Percentiles rank a stretch among this genome's conserved stretches.
phyloP scores from a whole-genome alignment of 2,888 invertebrate genomes.

The Phaedon cochleariae region DNA sequence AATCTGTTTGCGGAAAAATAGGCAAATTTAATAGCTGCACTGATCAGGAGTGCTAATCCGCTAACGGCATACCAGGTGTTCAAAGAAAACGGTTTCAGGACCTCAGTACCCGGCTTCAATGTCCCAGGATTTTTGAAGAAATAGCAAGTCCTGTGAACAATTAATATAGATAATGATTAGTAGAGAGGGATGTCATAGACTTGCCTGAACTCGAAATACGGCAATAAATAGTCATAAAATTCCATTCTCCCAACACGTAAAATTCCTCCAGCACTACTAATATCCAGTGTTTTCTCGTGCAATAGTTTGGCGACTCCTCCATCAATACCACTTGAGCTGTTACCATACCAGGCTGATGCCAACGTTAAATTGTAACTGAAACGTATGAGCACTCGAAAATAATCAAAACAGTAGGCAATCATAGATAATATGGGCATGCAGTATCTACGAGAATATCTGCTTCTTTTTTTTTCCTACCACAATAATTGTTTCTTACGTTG shows the following conservation, averaged over 20 bases:
- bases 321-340: conserved; percentile 47
- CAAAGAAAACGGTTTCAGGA: conserved; percentile 62
- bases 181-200: too few relatives aligned
- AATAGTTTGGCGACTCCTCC: conserved; percentile 49
- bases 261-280: conserved; percentile 47
- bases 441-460: too few relatives aligned
- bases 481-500: too few relatives aligned
- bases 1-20: conserved; percentile 58
- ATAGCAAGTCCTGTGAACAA: conserved; percentile 49
- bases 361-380: conserved; percentile 42
- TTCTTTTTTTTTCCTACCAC: too few relatives aligned
- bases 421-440: too few relatives aligned
- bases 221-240: conserved; percentile 48
- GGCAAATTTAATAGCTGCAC: conserved; percentile 56
- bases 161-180: neutral
- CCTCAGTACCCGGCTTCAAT: conserved; percentile 54
- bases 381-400: neutral
- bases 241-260: conserved; percentile 43
- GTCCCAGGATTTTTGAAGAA: conserved; percentile 52
- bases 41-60: conserved; percentile 55
- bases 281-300: conserved; percentile 47
- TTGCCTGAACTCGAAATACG: conserved; percentile 52
- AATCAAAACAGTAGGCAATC: too few relatives aligned
- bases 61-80: conserved; percentile 61
- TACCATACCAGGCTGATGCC: conserved; percentile 49